phyloP scores from a whole-genome alignment of 2,888 invertebrate species.

The Spodoptera exigua region DNA sequence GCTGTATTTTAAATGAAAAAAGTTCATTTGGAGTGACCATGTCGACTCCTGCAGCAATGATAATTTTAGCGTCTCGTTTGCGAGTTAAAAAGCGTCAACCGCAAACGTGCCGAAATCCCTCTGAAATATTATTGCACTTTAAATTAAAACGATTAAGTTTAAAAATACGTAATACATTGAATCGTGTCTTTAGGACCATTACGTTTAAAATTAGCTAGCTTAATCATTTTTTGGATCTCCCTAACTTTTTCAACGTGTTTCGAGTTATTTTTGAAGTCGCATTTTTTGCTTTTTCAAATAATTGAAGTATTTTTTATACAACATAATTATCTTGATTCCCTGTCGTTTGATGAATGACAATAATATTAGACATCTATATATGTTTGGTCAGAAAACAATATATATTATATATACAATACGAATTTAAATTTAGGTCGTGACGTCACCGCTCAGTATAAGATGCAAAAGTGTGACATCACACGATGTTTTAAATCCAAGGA shows the following conservation, averaged over 20 bases:
- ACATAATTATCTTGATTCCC: no score
- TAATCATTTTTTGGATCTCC: slow-evolving; percentile 33
- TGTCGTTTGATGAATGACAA: no score
- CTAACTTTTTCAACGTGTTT: slow-evolving; percentile 15
- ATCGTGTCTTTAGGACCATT: slow-evolving; percentile 18
- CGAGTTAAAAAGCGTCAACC: slow-evolving; percentile 35
- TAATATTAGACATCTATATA: no score
- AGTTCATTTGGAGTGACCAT: slow-evolving; percentile 1
- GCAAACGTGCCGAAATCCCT: slow-evolving; percentile 24
- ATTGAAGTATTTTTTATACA: no score
- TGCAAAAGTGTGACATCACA: no score
- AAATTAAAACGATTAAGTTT: slow-evolving; percentile 28
- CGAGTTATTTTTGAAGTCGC: slow-evolving; percentile 8
- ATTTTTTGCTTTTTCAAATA: no score
- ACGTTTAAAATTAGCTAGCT: slow-evolving; percentile 23
- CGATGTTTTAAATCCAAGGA: no score
- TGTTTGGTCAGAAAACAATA: no score
- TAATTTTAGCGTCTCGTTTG: slow-evolving; percentile 29
- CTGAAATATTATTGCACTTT: slow-evolving; percentile 35
- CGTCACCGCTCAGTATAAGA: no score
- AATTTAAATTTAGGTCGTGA: no score
- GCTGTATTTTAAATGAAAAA: no score
- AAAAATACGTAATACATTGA: slow-evolving; percentile 24
- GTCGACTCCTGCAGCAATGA: slow-evolving; percentile 17
- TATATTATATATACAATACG: no score